Evolutionary conservation across 2,888 invertebrate species (phyloP), one percentile per base, ranked within the genome.

Genomic region (Molorchus minor): DNA sequence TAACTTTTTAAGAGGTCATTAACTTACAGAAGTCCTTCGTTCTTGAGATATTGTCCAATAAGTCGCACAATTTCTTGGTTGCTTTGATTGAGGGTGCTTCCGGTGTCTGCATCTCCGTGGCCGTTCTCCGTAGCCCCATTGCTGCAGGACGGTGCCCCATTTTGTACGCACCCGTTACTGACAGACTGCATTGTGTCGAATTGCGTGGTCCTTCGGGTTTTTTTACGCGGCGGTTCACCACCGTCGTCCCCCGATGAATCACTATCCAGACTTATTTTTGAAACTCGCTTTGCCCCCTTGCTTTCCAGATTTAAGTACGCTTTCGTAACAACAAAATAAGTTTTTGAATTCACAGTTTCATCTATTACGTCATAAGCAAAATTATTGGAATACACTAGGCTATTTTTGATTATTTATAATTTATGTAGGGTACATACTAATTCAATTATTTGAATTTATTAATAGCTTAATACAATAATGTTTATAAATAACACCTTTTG

Each of bases 211-310:
- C 88, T 90, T 87, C 93, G 92, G 87, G 91, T 90, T 89, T 92
- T 95, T 90, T 96, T 96, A 87, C 93, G 93, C 91, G 96, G 96
- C 92, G 95, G 95, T 90, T 90, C 91, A 91, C 92, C 92, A 91
- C 92, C 92, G 88, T 92, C 92, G 88, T 92, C 92, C 84, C 85
- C 86, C 83, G 88, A 84, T 83, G 91, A 92, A 87, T 93, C 93
- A 89, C 88, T 88, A 84, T 92, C 95, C 93, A 93, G 93, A 87
- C 89, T 87, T 86, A 84, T 83, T 80, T 81, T 79, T 85, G 77
- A 76, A 72, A 71, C 82, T 82, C 68, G 62, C 64, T 68, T 65
- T 60, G 66, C 71, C 69, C 70, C 65, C 67, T 71, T 70, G 65
- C 71, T 72, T 69, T 72, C 74, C 72, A 74, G 70, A 65, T 70